phyloP scores from a whole-genome alignment of 1,140 invertebrate genomes.

The Zaprionus taronus region DNA sequence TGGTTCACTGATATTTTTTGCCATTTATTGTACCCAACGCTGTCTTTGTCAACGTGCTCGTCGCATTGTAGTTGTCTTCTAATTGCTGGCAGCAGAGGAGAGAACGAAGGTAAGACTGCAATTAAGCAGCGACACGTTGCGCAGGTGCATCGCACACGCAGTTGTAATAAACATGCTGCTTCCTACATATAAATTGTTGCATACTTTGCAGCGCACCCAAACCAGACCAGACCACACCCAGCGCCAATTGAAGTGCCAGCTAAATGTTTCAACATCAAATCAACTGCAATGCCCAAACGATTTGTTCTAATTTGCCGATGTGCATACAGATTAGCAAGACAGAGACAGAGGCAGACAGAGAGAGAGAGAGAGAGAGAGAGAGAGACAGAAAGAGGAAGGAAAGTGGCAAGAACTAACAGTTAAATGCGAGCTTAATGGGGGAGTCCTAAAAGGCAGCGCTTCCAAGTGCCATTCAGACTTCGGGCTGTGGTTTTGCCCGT shows the following conservation, averaged over 20 bases:
- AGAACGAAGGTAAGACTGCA: constrained; percentile 35
- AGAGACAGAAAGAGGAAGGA: too few relatives aligned
- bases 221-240: too few relatives aligned
- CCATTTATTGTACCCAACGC: constrained; percentile 23
- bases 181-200: constrained; percentile 61
- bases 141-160: constrained; percentile 47
- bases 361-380: not conserved
- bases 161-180: constrained; percentile 61
- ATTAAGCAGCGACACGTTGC: constrained; percentile 71
- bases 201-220: constrained; percentile 14
- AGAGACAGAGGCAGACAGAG: not conserved
- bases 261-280: constrained; percentile 58
- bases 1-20: constrained; percentile 54
- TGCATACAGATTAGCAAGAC: constrained; percentile 67
- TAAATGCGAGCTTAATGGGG: constrained; percentile 18
- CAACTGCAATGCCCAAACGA: constrained; percentile 67
- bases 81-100: constrained; percentile 51
- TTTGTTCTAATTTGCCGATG: constrained; percentile 73
- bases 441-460: constrained; percentile 12
- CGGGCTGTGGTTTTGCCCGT: constrained; percentile 25
- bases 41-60: constrained; percentile 25
- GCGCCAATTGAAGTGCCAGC: constrained; percentile 36
- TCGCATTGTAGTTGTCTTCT: constrained; percentile 50
- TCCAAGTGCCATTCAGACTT: constrained; percentile 6
- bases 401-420: constrained; percentile 7